Percentiles rank a stretch among this genome's conserved stretches.
Conservation (phyloP, 2,113 vertebrate species). For the Psittacula cyanocephala region DNA sequence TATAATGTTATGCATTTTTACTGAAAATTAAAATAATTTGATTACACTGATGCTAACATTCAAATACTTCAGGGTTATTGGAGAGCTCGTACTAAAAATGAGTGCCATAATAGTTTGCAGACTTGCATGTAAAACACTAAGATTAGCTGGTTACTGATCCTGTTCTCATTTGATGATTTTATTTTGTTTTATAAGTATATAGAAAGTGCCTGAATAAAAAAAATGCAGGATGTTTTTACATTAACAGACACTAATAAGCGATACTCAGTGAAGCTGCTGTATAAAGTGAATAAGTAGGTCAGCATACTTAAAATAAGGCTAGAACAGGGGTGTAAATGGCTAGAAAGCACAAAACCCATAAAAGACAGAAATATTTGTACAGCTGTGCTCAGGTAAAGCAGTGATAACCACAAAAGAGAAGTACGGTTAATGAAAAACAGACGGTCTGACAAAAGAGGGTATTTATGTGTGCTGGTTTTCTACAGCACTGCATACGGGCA, state of each 20-base stretch:
- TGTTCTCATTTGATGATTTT: neutral
- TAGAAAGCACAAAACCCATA: neutral
- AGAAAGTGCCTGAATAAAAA: neutral
- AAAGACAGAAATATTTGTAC: neutral
- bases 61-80: neutral
- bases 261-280: neutral
- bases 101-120: neutral
- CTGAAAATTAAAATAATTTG: constrained; percentile 3
- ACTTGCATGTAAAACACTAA: neutral
- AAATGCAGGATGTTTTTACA: neutral
- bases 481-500: neutral
- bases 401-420: neutral
- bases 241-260: constrained; percentile 3
- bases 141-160: neutral
- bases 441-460: neutral
- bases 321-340: neutral
- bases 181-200: neutral
- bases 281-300: constrained; percentile 31
- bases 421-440: neutral
- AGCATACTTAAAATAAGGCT: neutral
- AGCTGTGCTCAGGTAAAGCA: neutral
- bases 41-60: neutral
- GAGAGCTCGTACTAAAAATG: neutral
- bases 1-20: constrained; percentile 15
- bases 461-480: neutral